Evolutionary conservation across 2,888 invertebrate genomes (phyloP), one percentile per base, ranked within the genome.

Genomic region (Pilophorus perplexus): DNA sequence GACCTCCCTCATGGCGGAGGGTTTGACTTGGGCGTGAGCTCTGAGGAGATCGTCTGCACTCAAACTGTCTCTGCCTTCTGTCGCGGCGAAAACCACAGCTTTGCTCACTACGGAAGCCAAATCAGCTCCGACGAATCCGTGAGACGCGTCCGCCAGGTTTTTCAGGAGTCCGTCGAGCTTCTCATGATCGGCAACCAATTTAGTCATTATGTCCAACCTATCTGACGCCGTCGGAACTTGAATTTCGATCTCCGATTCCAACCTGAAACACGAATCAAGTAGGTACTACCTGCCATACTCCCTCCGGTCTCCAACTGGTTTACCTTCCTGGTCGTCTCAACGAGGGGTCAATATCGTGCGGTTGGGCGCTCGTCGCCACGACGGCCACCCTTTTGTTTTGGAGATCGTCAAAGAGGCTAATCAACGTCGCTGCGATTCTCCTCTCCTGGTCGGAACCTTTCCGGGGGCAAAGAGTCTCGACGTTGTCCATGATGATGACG

Each of bases 71-170:
- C 75, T 71, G 27, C 10, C 62, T 12, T 55, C 69, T 42, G 6
- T 46, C 6, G 27, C 52, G 3, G 72, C 72, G 46, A 69, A 59
- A 74, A 87, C 78, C 10, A 83, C 81, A 2, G 92, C 90, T 75
- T 87, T 85, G 6, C 87, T 85, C 71, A 89, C 87, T 1, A 94
- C 79, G 67, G 87, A 86, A 0, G 85, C 82, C 55, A 96, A 79
- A 81, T 96, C 95, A 0, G 91, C 90, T 4, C 91, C 93, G 1
- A 95, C 93, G 80, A 87, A 95, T 0, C 94, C 95, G 77, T 95
- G 94, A 4, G 92, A 88, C 48, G 83, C 78, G 68, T 83, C 82
- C 0, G 92, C 84, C 62, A 93, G 81, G 3, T 64, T 81, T 76
- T 68, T 81, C 25, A 70, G 78, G 6, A 90, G 76, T 20, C 88